A percentile compares a stretch with the other conserved stretches of the same genome.
phyloP scores from a whole-genome alignment of 2,113 vertebrate species.

The Copsychus sechellarum region DNA sequence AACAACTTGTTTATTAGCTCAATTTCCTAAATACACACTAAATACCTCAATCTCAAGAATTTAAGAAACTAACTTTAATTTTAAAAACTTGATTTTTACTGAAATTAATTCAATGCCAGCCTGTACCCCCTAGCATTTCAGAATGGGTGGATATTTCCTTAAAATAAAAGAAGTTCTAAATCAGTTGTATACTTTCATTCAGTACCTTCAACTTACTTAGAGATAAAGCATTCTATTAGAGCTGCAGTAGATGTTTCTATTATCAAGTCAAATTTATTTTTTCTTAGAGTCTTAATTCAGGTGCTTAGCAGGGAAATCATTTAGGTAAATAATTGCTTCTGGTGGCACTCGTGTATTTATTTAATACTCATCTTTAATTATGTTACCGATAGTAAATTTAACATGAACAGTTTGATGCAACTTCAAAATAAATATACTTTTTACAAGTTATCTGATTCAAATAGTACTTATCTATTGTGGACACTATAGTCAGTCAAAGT shows the following conservation, averaged over 20 bases:
- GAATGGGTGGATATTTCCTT: neutral
- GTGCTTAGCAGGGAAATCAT: neutral
- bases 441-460: neutral
- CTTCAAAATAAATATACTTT: neutral
- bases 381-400: neutral
- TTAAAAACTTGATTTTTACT: neutral
- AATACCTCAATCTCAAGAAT: neutral
- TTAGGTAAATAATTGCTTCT: neutral
- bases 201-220: neutral
- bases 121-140: neutral
- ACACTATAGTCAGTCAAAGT: neutral
- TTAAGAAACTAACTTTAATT: neutral
- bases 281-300: neutral
- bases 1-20: neutral
- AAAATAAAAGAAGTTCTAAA: neutral
- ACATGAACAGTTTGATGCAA: neutral
- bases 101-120: neutral
- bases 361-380: neutral
- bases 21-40: neutral
- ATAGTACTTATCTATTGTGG: neutral
- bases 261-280: neutral
- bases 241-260: neutral
- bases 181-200: neutral
- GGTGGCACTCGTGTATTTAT: neutral
- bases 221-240: neutral